phyloP scores from a whole-genome alignment of 2,888 invertebrate species.

The Eumacrocentrus americanus region DNA sequence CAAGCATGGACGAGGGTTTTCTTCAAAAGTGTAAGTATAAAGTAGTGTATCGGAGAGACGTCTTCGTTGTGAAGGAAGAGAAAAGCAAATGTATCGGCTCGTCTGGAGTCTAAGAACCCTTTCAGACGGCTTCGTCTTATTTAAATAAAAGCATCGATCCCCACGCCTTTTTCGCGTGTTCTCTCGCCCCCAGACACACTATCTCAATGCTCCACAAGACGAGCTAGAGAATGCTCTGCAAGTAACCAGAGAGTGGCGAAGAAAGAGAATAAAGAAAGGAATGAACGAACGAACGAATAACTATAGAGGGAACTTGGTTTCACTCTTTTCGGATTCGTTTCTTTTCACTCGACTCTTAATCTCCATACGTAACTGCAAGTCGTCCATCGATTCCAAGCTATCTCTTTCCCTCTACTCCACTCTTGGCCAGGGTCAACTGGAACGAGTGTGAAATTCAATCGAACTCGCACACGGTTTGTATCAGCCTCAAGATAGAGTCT shows the following conservation, averaged over 20 bases:
- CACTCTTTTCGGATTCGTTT: conserved; percentile 25
- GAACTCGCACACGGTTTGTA: conserved; percentile 30
- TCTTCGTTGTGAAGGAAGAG: neutral
- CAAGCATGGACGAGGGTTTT: conserved; percentile 1
- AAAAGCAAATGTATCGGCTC: conserved; percentile 26
- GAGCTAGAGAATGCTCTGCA: conserved; percentile 11
- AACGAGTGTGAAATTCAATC: conserved; percentile 35
- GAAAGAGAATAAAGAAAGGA: conserved; percentile 20
- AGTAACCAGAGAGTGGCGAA: conserved; percentile 8
- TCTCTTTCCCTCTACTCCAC: conserved; percentile 14
- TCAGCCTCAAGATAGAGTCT: conserved; percentile 29
- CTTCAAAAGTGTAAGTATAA: conserved; percentile 2
- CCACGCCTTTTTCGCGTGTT: conserved; percentile 30
- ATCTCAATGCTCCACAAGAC: conserved; percentile 17
- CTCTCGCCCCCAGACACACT: conserved; percentile 19
- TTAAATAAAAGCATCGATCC: conserved; percentile 44
- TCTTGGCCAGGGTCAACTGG: conserved; percentile 34
- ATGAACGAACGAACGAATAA: conserved; percentile 23
- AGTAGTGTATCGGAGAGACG: neutral
- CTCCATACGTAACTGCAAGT: conserved; percentile 32
- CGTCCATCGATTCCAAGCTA: conserved; percentile 5
- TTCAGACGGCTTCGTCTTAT: conserved; percentile 45
- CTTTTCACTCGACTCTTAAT: conserved; percentile 31
- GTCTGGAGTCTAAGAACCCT: conserved; percentile 40
- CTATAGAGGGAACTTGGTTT: conserved; percentile 13